Evolutionary conservation across 1,140 invertebrate genomes (phyloP).

Genomic region (Drosophila prosaltans): DNA sequence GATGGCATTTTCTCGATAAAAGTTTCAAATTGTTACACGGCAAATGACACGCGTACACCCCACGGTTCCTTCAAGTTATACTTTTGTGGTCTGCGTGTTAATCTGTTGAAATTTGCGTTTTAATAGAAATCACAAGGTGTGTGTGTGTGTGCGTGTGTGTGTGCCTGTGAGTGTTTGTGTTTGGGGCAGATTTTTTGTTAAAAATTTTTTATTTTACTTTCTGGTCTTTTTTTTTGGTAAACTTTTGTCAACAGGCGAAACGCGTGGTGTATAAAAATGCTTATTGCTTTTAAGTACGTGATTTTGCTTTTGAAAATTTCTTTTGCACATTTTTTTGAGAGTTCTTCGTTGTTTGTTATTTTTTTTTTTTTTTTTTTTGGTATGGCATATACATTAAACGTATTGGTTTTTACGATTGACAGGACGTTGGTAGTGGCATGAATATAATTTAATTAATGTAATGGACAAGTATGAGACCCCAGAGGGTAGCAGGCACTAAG

Average conservation of each 20-base stretch:
- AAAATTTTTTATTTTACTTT: slow-evolving; percentile 33
- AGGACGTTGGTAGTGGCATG: slow-evolving; percentile 30
- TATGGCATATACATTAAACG: slow-evolving; percentile 64
- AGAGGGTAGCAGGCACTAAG: slow-evolving; percentile 15
- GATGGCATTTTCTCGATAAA: slow-evolving; percentile 59
- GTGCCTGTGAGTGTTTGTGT: slow-evolving; percentile 23
- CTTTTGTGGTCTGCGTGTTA: slow-evolving; percentile 53
- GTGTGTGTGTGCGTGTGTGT: slow-evolving; percentile 24
- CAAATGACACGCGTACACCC: slow-evolving; percentile 67
- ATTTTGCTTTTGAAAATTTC: slow-evolving; percentile 65
- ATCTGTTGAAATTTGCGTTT: slow-evolving; percentile 79
- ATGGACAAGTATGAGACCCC: slow-evolving; percentile 51
- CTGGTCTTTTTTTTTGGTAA: slow-evolving; percentile 15
- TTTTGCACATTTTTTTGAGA: slow-evolving; percentile 32
- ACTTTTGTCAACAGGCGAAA: slow-evolving; percentile 40
- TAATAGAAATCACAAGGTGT: slow-evolving; percentile 64
- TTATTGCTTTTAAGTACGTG: slow-evolving; percentile 80
- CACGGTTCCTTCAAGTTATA: neutral
- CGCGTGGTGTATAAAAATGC: slow-evolving; percentile 68
- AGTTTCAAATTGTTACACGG: slow-evolving; percentile 78
- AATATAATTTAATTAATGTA: slow-evolving; percentile 75
- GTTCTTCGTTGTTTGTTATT: slow-evolving; percentile 4
- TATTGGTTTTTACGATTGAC: slow-evolving; percentile 76
- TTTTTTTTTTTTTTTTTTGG: slow-evolving; percentile 1
- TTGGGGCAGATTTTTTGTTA: slow-evolving; percentile 13